A percentile compares a stretch with the other conserved stretches of the same genome.
Conservation (phyloP, 2,888 invertebrate genomes). For the Pheosia gnoma region DNA sequence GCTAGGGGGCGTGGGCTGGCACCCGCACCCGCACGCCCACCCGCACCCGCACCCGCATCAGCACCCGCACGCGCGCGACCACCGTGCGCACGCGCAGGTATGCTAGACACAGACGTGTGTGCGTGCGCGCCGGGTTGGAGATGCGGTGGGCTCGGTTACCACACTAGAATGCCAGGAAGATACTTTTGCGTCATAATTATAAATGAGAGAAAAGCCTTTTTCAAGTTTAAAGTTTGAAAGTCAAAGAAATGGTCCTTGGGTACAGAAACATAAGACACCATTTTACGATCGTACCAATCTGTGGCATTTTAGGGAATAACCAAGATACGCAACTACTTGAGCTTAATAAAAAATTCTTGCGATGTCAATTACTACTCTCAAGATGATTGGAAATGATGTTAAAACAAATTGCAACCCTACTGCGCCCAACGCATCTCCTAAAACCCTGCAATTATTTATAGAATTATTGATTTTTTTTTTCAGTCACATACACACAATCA, state of each 20-base stretch:
- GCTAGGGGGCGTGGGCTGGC: conserved; percentile 67
- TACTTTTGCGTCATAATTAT: no score
- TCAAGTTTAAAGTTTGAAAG: no score
- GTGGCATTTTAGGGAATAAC: no score
- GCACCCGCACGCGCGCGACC: conserved; percentile 43
- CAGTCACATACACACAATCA: conserved; percentile 6
- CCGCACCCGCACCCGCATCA: conserved; percentile 27
- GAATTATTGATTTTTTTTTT: conserved; percentile 1
- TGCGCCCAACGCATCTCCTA: background rate
- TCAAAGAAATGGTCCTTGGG: no score
- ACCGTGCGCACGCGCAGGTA: conserved; percentile 53
- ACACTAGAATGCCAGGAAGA: no score
- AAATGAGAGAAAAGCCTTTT: no score
- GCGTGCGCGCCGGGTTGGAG: background rate
- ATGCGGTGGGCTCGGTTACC: background rate
- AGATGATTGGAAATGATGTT: background rate
- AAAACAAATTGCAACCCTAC: background rate
- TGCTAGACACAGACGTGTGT: conserved; percentile 2
- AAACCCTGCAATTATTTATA: background rate
- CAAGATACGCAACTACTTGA: no score
- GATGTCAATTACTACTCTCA: background rate
- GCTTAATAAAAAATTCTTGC: no score
- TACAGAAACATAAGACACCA: no score
- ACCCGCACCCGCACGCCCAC: conserved; percentile 36
- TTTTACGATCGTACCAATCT: no score